These are phyloP conservation scores for Bradypodion ventrale DNA, from an alignment of 2,797 vertebrate species.

Conservation along the genomic window DNA sequence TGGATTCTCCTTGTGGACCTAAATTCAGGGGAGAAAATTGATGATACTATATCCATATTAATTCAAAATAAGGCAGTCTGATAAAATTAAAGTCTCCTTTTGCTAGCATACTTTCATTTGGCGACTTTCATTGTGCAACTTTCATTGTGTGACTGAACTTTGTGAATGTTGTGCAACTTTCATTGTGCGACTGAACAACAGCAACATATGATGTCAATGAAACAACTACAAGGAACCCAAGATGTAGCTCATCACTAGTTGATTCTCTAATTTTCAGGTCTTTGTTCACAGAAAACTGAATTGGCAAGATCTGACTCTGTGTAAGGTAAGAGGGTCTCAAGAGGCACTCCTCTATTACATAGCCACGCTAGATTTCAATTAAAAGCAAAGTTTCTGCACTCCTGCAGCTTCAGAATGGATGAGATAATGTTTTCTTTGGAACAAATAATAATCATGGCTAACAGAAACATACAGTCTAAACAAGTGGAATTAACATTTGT, in stretches of 20 bases:
- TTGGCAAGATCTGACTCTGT: conserved; percentile 61
- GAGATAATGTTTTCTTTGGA: conserved; percentile 73
- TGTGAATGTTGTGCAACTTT: no score
- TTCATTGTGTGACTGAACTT: no score
- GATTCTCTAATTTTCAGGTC: conserved; percentile 53
- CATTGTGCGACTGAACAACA: no score
- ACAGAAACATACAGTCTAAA: conserved; percentile 64
- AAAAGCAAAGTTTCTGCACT: conserved; percentile 55
- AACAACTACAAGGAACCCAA: conserved; percentile 78
- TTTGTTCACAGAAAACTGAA: conserved; percentile 61
- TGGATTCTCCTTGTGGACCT: conserved; percentile 92
- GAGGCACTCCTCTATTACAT: conserved; percentile 56
- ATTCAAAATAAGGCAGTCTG: conserved; percentile 36
- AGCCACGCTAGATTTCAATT: conserved; percentile 64
- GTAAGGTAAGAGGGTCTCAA: conserved; percentile 64
- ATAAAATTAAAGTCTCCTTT: conserved; percentile 76
- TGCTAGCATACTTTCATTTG: no score
- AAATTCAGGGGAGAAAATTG: conserved; percentile 58
- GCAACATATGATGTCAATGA: conserved; percentile 83
- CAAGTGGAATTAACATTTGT: conserved; percentile 54
- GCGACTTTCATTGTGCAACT: no score
- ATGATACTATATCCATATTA: conserved; percentile 65
- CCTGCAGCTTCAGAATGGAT: conserved; percentile 55
- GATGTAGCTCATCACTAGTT: conserved; percentile 68
- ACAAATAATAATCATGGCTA: conserved; percentile 54